Evolutionary conservation across 2,888 invertebrate genomes (phyloP).

Genomic region (Sphaerophoria taeniata): DNA sequence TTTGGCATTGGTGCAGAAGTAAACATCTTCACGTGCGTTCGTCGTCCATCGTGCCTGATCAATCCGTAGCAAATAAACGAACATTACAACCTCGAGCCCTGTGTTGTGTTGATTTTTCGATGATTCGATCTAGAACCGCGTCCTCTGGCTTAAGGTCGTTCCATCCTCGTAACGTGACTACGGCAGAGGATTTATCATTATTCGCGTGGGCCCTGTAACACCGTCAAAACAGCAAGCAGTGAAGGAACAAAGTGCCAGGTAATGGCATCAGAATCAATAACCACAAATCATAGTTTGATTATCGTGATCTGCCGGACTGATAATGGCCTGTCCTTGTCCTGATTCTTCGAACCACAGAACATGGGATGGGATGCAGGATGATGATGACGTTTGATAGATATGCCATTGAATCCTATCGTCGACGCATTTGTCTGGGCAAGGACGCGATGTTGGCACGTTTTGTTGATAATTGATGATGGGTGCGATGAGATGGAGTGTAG

Average conservation of each 20-base stretch:
- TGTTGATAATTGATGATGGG: constrained; percentile 52
- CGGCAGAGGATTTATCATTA: constrained; percentile 66
- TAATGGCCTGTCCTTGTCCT: constrained; percentile 46
- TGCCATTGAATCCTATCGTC: constrained; percentile 23
- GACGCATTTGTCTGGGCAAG: constrained; percentile 24
- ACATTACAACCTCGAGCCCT: background rate
- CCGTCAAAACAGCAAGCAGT: constrained; percentile 9
- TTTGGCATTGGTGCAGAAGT: background rate
- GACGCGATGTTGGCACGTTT: constrained; percentile 42
- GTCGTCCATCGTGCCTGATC: constrained; percentile 36
- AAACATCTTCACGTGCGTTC: constrained; percentile 21
- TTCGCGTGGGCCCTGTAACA: constrained; percentile 60
- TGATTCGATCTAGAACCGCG: constrained; percentile 55
- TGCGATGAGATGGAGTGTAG: constrained; percentile 46
- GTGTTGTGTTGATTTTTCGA: constrained; percentile 66
- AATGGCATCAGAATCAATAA: constrained; percentile 74
- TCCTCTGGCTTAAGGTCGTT: constrained; percentile 16
- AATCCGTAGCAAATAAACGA: constrained; percentile 13
- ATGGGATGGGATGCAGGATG: constrained; percentile 27
- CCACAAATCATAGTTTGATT: constrained; percentile 74
- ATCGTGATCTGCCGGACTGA: constrained; percentile 67
- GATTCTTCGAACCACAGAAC: constrained; percentile 17
- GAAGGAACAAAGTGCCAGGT: constrained; percentile 71
- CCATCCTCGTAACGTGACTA: constrained; percentile 46
- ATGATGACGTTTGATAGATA: constrained; percentile 72